Evolutionary conservation across 2,113 vertebrate genomes (phyloP).

Genomic region (Chaetops frenatus): DNA sequence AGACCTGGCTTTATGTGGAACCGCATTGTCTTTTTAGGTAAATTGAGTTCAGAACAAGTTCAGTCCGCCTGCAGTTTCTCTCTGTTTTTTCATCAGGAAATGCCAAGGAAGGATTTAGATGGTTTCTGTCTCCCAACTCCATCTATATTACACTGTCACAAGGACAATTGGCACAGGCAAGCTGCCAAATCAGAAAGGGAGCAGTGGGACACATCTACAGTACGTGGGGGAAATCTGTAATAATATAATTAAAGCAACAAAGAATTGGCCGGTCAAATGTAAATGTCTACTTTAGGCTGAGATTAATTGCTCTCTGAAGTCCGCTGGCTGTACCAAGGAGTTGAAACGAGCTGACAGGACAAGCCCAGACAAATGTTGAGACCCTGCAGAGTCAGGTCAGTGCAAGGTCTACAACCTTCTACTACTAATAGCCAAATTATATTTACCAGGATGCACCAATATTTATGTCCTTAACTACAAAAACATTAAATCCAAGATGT

Average conservation of each 20-base stretch:
- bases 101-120: neutral
- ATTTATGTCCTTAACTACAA: neutral
- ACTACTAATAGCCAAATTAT: neutral
- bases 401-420: neutral
- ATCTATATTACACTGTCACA: neutral
- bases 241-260: neutral
- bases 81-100: neutral
- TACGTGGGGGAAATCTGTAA: neutral
- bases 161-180: neutral
- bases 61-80: neutral
- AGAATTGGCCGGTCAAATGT: neutral
- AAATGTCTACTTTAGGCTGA: neutral
- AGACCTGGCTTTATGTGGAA: neutral
- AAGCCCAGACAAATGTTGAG: neutral
- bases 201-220: neutral
- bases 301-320: constrained; percentile 17
- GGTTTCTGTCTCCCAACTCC: neutral
- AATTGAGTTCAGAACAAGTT: neutral
- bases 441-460: neutral
- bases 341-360: neutral
- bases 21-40: neutral
- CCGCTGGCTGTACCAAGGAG: neutral
- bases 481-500: neutral
- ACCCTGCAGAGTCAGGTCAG: neutral
- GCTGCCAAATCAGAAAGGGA: neutral